Evolutionary conservation across 2,888 invertebrate genomes (phyloP).

Genomic region (Drosophila formosana): DNA sequence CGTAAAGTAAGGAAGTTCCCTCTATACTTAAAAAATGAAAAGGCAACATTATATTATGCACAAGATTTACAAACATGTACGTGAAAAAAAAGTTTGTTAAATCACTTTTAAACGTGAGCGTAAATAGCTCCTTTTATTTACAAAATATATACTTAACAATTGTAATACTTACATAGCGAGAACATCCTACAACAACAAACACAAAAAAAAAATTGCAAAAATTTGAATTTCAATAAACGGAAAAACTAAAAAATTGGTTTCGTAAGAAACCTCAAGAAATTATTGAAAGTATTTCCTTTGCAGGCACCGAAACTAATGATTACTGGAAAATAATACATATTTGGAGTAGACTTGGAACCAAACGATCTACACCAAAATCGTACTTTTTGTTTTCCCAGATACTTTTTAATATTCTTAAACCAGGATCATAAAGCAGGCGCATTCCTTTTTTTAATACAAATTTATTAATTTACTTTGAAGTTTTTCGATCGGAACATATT

Average conservation of each 20-base stretch:
- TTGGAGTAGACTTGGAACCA: neutral
- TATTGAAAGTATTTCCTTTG: neutral
- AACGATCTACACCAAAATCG: too few relatives aligned
- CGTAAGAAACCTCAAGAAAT: slow-evolving; percentile 10
- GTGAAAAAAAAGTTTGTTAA: slow-evolving; percentile 39
- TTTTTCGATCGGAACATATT: too few relatives aligned
- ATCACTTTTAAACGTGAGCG: slow-evolving; percentile 38
- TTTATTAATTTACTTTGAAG: too few relatives aligned
- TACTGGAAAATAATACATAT: too few relatives aligned
- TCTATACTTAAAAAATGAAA: slow-evolving; percentile 12
- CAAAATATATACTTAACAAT: slow-evolving; percentile 54
- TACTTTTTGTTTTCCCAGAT: too few relatives aligned
- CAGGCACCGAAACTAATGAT: too few relatives aligned
- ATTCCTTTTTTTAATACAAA: too few relatives aligned
- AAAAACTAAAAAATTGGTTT: slow-evolving; percentile 28
- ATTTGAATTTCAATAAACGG: slow-evolving; percentile 66
- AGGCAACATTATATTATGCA: slow-evolving; percentile 6
- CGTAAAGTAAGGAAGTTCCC: slow-evolving; percentile 26
- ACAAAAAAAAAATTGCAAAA: slow-evolving; percentile 24
- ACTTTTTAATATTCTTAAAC: too few relatives aligned
- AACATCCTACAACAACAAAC: slow-evolving; percentile 36
- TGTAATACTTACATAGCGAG: slow-evolving; percentile 57
- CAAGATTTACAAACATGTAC: slow-evolving; percentile 50
- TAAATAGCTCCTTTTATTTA: slow-evolving; percentile 56
- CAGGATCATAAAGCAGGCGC: too few relatives aligned